phyloP scores from a whole-genome alignment of 2,888 invertebrate species.

The Aleiodes alternator region DNA sequence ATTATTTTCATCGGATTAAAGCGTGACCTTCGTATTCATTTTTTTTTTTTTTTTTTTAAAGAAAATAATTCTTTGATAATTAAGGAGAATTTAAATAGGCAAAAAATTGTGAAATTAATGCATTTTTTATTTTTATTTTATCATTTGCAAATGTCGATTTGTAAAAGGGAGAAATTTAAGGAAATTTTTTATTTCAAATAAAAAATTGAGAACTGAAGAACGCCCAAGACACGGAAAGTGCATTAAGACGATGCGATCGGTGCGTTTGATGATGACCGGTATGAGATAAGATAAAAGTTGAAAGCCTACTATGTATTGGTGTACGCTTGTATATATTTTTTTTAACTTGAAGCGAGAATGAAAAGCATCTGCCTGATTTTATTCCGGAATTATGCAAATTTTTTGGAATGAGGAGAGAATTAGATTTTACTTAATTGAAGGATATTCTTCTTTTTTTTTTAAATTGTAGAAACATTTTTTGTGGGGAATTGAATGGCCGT shows the following conservation, averaged over 20 bases:
- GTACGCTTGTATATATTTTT: background rate
- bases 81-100: too few species aligned
- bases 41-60: background rate
- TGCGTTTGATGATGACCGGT: slow-evolving; percentile 66
- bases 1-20: slow-evolving; percentile 35
- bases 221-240: slow-evolving; percentile 64
- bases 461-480: too few species aligned
- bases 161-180: too few species aligned
- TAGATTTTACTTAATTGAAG: too few species aligned
- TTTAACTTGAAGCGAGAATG: background rate
- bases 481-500: too few species aligned
- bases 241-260: slow-evolving; percentile 66
- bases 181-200: background rate
- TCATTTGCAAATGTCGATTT: too few species aligned
- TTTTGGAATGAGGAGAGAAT: background rate
- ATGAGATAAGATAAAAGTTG: slow-evolving; percentile 48
- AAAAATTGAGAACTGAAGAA: background rate
- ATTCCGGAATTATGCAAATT: background rate
- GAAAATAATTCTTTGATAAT: too few species aligned
- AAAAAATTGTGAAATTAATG: too few species aligned
- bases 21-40: slow-evolving; percentile 4
- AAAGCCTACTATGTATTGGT: background rate
- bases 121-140: too few species aligned
- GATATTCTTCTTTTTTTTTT: too few species aligned
- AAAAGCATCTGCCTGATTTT: background rate